Evolutionary conservation across 2,888 invertebrate species (phyloP).

Genomic region (Campoletis raptor): DNA sequence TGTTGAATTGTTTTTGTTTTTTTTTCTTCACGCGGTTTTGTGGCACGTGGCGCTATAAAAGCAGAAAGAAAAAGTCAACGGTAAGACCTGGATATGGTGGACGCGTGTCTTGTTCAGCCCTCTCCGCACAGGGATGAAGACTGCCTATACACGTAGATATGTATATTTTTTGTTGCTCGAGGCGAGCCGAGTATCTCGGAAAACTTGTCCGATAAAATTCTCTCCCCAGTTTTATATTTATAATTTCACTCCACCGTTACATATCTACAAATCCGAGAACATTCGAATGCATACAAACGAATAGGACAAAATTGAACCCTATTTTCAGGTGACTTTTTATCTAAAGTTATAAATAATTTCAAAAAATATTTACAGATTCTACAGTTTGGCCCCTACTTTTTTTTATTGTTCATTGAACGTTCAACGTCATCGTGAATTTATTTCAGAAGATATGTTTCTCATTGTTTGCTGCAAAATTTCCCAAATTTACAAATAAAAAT

Average conservation of each 20-base stretch:
- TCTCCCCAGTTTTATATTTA: constrained; percentile 31
- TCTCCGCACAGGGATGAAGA: constrained; percentile 21
- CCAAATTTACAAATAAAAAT: background rate
- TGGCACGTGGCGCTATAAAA: constrained; percentile 48
- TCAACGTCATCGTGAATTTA: background rate
- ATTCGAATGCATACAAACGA: background rate
- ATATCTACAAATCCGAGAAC: background rate
- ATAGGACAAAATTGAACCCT: background rate
- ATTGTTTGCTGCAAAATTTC: background rate
- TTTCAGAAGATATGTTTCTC: background rate
- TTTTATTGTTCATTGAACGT: background rate
- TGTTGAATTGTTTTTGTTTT: constrained; percentile 8
- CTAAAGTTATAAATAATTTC: background rate
- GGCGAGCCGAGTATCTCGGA: constrained; percentile 17
- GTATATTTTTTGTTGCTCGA: constrained; percentile 15
- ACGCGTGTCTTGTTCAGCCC: constrained; percentile 31
- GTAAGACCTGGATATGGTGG: constrained; percentile 34
- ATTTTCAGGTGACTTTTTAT: background rate
- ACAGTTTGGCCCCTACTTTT: background rate
- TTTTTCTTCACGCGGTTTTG: constrained; percentile 35
- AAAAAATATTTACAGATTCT: background rate
- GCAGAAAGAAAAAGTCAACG: constrained; percentile 29
- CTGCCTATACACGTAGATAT: background rate
- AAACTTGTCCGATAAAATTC: constrained; percentile 46
- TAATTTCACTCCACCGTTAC: constrained; percentile 32